Evolutionary conservation across 2,113 vertebrate genomes (phyloP).

Genomic region (Dromiciops gliroides): DNA sequence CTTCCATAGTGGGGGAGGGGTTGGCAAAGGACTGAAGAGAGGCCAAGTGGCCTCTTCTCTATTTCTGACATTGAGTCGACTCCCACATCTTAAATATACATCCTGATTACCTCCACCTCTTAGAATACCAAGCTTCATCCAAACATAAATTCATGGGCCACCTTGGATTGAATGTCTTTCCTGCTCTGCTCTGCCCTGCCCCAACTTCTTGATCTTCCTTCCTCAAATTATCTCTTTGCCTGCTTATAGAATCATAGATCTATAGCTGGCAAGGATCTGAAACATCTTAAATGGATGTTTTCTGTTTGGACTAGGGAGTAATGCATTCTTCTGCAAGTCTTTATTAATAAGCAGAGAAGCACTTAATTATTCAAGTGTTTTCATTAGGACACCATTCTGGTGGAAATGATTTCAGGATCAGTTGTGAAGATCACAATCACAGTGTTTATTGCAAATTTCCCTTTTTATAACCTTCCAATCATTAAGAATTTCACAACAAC

Average conservation of each 20-base stretch:
- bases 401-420: constrained; percentile 52
- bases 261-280: not conserved
- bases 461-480: constrained; percentile 77
- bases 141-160: not conserved
- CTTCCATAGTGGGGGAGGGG: not conserved
- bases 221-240: not conserved
- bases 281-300: not conserved
- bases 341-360: constrained; percentile 14
- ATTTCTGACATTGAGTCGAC: not conserved
- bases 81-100: not conserved
- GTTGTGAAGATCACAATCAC: constrained; percentile 60
- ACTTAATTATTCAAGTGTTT: constrained; percentile 4
- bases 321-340: constrained; percentile 1
- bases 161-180: not conserved
- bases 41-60: not conserved
- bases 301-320: not conserved
- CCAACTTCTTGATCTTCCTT: not conserved
- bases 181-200: not conserved
- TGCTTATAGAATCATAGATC: not conserved
- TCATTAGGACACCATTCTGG: not conserved
- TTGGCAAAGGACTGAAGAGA: no score
- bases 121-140: not conserved
- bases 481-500: constrained; percentile 64
- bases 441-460: constrained; percentile 65
- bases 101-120: not conserved